Evolutionary conservation across 1,140 invertebrate genomes (phyloP).

Genomic region (Cyrtorhinus lividipennis): DNA sequence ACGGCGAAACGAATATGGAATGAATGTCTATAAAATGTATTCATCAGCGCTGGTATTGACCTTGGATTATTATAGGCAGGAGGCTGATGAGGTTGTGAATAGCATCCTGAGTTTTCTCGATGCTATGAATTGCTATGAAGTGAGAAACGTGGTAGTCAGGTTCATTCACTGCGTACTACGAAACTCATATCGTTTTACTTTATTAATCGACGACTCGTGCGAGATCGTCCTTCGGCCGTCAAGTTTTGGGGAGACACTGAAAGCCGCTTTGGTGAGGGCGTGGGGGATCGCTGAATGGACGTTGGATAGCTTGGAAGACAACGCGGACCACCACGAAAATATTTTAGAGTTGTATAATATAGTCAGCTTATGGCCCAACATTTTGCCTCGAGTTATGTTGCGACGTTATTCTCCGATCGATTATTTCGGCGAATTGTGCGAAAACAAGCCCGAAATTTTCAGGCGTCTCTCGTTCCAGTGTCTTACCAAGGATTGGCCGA

Average conservation of each 20-base stretch:
- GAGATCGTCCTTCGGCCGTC: neutral
- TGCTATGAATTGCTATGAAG: neutral
- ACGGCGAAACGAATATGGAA: too few species aligned
- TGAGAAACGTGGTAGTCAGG: neutral
- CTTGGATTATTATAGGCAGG: neutral
- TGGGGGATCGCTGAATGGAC: neutral
- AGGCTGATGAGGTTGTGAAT: neutral
- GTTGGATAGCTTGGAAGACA: neutral
- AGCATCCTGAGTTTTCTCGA: neutral
- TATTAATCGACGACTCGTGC: neutral
- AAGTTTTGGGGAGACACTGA: neutral
- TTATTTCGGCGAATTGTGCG: neutral
- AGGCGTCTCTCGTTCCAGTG: neutral
- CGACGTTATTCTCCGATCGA: neutral
- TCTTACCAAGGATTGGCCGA: too few species aligned
- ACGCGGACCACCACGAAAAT: neutral
- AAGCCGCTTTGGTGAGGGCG: neutral
- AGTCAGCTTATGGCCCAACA: neutral
- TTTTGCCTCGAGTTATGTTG: neutral
- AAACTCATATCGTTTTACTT: neutral
- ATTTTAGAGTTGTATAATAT: neutral
- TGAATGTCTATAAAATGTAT: too few species aligned
- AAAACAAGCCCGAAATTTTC: neutral
- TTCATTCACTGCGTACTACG: neutral
- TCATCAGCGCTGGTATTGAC: neutral